Evolutionary conservation across 2,113 vertebrate genomes (phyloP).

Genomic region (Onychostoma macrolepis): DNA sequence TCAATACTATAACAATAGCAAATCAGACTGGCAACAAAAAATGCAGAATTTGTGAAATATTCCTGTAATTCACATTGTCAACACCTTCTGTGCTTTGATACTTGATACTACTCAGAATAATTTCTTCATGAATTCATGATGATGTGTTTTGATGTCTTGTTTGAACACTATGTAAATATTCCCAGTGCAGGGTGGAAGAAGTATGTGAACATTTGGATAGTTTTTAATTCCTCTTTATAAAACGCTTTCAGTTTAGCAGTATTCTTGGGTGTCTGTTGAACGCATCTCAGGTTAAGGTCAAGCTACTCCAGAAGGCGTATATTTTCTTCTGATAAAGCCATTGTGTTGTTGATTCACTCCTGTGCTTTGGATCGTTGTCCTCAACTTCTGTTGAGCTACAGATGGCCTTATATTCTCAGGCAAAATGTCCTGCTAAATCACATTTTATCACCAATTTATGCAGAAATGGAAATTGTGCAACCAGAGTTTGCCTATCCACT

Average conservation of each 20-base stretch:
- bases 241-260: not conserved
- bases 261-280: not conserved
- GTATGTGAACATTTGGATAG: not conserved
- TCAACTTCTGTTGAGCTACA: slow-evolving; percentile 22
- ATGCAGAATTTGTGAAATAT: not conserved
- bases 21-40: not conserved
- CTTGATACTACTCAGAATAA: too few relatives aligned
- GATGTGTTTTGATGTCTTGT: too few relatives aligned
- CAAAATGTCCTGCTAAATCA: slow-evolving; percentile 15
- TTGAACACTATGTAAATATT: not conserved
- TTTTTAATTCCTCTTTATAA: not conserved
- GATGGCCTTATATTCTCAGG: not conserved
- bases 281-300: not conserved
- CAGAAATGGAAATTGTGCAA: not conserved
- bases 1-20: not conserved
- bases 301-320: not conserved
- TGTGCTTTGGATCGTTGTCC: not conserved
- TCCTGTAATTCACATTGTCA: too few relatives aligned
- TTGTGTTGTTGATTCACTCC: slow-evolving; percentile 15
- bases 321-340: not conserved
- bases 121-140: not conserved
- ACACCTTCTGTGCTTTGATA: too few relatives aligned
- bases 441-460: not conserved
- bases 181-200: not conserved
- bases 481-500: not conserved